These are phyloP conservation scores for Oppia nitens DNA, from an alignment of 1,140 invertebrate genomes.

Conservation along the genomic window DNA sequence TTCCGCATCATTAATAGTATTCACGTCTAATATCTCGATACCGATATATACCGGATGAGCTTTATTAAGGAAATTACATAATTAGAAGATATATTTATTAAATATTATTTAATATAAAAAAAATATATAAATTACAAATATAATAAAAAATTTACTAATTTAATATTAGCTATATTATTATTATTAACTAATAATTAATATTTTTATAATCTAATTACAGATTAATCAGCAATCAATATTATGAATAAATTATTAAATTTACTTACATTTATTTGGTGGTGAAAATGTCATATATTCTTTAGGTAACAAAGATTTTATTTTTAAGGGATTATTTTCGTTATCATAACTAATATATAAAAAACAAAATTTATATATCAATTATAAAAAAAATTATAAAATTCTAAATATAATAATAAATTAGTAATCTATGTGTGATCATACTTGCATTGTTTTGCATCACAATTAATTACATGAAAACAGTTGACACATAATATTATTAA, in stretches of 20 bases:
- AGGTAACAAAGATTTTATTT: neutral
- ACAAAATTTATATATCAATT: neutral
- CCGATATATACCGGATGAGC: constrained; percentile 14
- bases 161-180: no score
- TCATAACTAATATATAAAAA: neutral
- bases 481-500: no score
- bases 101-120: no score
- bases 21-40: constrained; percentile 14
- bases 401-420: neutral
- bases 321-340: neutral
- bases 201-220: no score
- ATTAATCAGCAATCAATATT: no score
- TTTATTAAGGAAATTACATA: neutral
- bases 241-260: neutral
- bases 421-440: neutral
- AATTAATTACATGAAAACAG: no score
- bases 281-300: neutral
- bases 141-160: no score
- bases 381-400: neutral
- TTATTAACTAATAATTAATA: no score
- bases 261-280: neutral
- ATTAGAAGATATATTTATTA: no score
- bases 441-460: no score
- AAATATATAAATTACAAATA: no score
- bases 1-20: constrained; percentile 13